phyloP scores from a whole-genome alignment of 2,113 vertebrate genomes.

The Thermophis baileyi region DNA sequence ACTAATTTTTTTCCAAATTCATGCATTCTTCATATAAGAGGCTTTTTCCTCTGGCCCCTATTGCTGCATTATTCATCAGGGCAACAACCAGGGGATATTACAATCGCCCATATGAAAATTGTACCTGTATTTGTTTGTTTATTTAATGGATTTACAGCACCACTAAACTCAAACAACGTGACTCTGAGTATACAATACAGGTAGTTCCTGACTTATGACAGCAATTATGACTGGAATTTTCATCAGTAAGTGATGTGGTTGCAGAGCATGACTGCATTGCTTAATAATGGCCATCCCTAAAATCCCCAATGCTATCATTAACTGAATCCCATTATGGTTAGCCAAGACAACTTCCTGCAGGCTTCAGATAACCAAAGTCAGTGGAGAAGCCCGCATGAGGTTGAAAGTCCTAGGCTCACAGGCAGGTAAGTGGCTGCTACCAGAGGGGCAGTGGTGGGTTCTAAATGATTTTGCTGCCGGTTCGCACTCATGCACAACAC shows the following conservation, averaged over 20 bases:
- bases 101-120: neutral
- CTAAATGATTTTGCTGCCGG: too few species aligned
- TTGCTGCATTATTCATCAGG: neutral
- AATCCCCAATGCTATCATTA: neutral
- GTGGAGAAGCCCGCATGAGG: neutral
- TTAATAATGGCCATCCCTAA: neutral
- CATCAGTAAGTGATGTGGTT: neutral
- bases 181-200: neutral
- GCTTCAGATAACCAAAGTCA: too few species aligned
- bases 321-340: neutral
- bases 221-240: neutral
- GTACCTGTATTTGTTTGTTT: neutral
- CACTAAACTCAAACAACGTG: neutral
- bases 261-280: neutral
- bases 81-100: neutral
- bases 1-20: neutral
- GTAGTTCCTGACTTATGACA: neutral
- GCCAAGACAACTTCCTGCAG: too few species aligned
- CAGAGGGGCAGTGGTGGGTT: too few species aligned
- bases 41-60: neutral
- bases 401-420: neutral
- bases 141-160: neutral
- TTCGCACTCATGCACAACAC: too few species aligned
- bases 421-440: neutral
- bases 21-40: neutral